These are phyloP conservation scores for Hydrophis major DNA, from an alignment of 2,797 vertebrate species.

Conservation along the genomic window DNA sequence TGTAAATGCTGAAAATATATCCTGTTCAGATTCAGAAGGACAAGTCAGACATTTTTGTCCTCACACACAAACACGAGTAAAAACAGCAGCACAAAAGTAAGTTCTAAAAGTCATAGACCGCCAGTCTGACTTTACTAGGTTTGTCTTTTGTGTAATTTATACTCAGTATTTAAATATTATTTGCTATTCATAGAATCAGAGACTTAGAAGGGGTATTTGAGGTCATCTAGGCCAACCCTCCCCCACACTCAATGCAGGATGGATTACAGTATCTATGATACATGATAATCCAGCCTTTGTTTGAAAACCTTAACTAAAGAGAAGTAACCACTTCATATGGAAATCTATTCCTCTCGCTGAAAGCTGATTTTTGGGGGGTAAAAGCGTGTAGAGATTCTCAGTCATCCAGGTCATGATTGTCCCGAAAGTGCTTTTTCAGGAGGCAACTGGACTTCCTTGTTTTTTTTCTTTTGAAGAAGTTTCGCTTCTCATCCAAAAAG, in stretches of 20 bases:
- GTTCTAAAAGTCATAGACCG: not conserved
- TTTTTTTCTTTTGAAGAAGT: no score
- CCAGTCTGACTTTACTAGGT: constrained; percentile 23
- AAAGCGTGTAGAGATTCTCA: no score
- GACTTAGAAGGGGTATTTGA: not conserved
- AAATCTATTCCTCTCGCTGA: not conserved
- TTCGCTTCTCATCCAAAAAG: no score
- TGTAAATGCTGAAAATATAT: constrained; percentile 76
- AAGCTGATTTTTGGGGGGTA: not conserved
- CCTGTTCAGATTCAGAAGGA: constrained; percentile 79
- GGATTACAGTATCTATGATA: not conserved
- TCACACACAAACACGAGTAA: constrained; percentile 73
- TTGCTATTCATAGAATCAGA: not conserved
- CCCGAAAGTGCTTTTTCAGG: no score
- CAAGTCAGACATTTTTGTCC: constrained; percentile 88
- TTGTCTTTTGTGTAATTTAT: not conserved
- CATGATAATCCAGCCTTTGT: not conserved
- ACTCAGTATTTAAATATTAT: not conserved
- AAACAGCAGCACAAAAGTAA: constrained; percentile 90
- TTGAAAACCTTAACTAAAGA: not conserved
- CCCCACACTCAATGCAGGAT: not conserved
- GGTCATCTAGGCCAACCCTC: not conserved
- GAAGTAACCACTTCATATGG: not conserved
- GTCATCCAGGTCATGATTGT: no score
- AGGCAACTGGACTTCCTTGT: no score